Base-by-base conservation (phyloP, 2,888 invertebrate species). In the Acleris emargana region DNA sequence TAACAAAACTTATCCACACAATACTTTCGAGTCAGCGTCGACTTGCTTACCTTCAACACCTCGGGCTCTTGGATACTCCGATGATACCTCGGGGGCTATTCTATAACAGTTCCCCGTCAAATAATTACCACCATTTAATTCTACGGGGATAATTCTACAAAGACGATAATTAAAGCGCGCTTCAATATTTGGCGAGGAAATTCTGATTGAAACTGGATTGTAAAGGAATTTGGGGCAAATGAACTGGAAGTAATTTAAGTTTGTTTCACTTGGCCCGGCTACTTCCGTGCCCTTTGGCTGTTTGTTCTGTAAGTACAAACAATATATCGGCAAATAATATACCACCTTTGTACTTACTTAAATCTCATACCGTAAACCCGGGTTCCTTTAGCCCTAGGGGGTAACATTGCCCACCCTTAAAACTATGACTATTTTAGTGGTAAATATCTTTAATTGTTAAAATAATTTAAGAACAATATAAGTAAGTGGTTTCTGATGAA, bases 31-130 rank as follows among this genome's bases (percentile, higher is more conserved):
- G 70, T 71, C 75, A 72, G 76, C 72, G 72, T 72, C 43, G 76
- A 82, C 79, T 76, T 75, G 85, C 69, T 83, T 68, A 80, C 89
- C 89, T 89, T 89, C 88, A 78, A 74, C 69, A 84, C 89, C 85
- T 72, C 80, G 73, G 85, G 89, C 87, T 83, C 76, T 80, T 77
- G 79, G 82, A 84, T 84, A 78, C 78, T 80, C 74, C 71, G 79
- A 81, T 79, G 79, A 76, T 72, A 74, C 79, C 71, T 68, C 67
- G 50, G 64, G 74, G 74, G 77, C 71, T 75, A 86, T 86, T 89
- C 87, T 74, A 77, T 78, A 82, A 70, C 64, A 67, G 57, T 62
- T 64, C 63, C 68, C 69, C 71, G 67, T 68, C 72, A 69, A 73
- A 71, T 64, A 60, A 64, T 45, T 45, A 18, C 57, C 32, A 38